Evolutionary conservation across 2,888 invertebrate genomes (phyloP).

Genomic region (Acrobasis repandana): DNA sequence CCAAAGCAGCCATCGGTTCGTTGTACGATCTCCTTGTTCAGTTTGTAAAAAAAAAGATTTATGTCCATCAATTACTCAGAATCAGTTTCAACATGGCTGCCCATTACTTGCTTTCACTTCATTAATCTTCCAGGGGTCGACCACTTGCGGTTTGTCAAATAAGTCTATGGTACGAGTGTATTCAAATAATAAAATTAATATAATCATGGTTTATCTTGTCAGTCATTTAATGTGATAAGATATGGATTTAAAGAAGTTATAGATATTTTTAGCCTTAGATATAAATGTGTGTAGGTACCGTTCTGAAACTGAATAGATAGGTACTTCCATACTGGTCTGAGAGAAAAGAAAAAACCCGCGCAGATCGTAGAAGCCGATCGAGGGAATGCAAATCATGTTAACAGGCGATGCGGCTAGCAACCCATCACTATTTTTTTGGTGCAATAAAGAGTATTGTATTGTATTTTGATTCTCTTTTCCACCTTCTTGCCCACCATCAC

Average conservation of each 20-base stretch:
- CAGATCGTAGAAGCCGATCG: too few species aligned
- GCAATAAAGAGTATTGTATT: too few species aligned
- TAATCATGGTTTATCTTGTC: slow-evolving; percentile 11
- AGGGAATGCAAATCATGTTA: too few species aligned
- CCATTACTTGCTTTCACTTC: slow-evolving; percentile 35
- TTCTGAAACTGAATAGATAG: too few species aligned
- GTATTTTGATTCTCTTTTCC: too few species aligned
- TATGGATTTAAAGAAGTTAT: background rate
- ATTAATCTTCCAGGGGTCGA: slow-evolving; percentile 34
- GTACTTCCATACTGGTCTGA: too few species aligned
- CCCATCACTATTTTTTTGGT: background rate
- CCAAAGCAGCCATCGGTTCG: too few species aligned
- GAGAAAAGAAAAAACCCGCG: too few species aligned
- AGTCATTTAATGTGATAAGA: slow-evolving; percentile 4
- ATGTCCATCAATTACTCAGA: slow-evolving; percentile 21
- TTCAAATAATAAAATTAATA: slow-evolving; percentile 14
- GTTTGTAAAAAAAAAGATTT: slow-evolving; percentile 4
- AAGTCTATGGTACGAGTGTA: slow-evolving; percentile 4
- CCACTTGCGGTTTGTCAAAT: slow-evolving; percentile 30
- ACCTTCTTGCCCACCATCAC: too few species aligned
- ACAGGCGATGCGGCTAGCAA: too few species aligned
- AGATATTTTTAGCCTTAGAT: background rate
- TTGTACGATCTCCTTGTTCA: background rate
- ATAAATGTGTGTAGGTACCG: background rate
- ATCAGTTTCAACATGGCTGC: slow-evolving; percentile 29